Evolutionary conservation across 2,888 invertebrate genomes (phyloP).

Genomic region (Rhyacophila evoluta): DNA sequence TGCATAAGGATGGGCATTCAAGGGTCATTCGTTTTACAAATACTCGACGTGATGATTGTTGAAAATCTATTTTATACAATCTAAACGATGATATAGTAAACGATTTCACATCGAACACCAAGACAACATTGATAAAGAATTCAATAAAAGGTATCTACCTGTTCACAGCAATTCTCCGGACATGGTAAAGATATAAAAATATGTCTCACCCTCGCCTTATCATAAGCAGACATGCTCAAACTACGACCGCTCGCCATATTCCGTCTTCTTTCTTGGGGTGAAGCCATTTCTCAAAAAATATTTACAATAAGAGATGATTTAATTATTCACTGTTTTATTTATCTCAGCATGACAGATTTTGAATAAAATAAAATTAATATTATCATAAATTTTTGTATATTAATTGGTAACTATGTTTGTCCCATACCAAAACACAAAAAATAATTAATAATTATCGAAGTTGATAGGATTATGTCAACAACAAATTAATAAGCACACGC

Average conservation of each 20-base stretch:
- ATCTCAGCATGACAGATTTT: not conserved
- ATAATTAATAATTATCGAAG: not conserved
- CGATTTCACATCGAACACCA: conserved; percentile 1
- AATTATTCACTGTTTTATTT: not conserved
- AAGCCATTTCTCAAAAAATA: conserved; percentile 42
- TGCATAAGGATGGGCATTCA: too few species aligned
- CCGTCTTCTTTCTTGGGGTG: conserved; percentile 47
- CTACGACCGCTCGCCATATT: conserved; percentile 52
- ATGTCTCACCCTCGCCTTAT: conserved; percentile 65
- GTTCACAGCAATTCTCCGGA: conserved; percentile 69
- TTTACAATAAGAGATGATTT: not conserved
- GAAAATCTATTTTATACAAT: not conserved
- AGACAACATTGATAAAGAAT: conserved; percentile 37
- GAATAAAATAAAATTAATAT: not conserved
- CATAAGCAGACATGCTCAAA: conserved; percentile 48
- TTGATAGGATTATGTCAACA: not conserved
- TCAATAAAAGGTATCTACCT: conserved; percentile 60
- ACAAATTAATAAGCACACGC: not conserved
- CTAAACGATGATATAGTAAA: not conserved
- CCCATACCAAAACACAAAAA: not conserved
- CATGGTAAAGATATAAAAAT: conserved; percentile 71
- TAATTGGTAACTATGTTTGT: not conserved
- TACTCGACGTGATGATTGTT: not conserved
- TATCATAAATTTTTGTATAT: too few species aligned
- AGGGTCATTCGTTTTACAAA: too few species aligned